Conservation (phyloP, 2,888 invertebrate species). For the Zele albiditarsus region DNA sequence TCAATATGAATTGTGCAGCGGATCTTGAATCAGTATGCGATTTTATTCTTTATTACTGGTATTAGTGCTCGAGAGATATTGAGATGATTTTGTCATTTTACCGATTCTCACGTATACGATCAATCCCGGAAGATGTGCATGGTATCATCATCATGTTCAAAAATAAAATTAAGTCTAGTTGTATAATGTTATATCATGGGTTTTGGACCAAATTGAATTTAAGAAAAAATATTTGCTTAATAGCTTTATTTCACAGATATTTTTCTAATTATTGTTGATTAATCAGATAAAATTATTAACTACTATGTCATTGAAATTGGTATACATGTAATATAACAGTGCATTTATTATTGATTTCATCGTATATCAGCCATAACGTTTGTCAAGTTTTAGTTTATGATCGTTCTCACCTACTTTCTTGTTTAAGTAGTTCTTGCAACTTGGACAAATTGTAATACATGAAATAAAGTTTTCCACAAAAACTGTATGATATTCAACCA, state of each 20-base stretch:
- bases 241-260: not conserved
- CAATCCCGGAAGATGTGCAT: not conserved
- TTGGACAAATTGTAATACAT: not conserved
- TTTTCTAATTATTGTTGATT: not conserved
- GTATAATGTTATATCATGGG: not conserved
- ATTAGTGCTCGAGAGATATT: not conserved
- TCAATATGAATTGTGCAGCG: not conserved
- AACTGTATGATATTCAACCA: not conserved
- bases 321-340: not conserved
- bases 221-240: not conserved
- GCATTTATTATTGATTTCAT: not conserved
- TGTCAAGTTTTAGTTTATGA: not conserved
- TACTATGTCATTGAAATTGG: not conserved
- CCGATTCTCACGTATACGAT: not conserved
- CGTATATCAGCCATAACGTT: not conserved
- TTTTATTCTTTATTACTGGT: not conserved
- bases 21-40: not conserved
- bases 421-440: not conserved
- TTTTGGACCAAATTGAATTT: not conserved
- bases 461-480: not conserved
- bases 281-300: not conserved
- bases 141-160: slow-evolving; percentile 26
- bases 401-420: not conserved
- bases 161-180: not conserved
- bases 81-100: not conserved